Evolutionary conservation across 2,888 invertebrate species (phyloP).

Genomic region (Adineta ricciae): DNA sequence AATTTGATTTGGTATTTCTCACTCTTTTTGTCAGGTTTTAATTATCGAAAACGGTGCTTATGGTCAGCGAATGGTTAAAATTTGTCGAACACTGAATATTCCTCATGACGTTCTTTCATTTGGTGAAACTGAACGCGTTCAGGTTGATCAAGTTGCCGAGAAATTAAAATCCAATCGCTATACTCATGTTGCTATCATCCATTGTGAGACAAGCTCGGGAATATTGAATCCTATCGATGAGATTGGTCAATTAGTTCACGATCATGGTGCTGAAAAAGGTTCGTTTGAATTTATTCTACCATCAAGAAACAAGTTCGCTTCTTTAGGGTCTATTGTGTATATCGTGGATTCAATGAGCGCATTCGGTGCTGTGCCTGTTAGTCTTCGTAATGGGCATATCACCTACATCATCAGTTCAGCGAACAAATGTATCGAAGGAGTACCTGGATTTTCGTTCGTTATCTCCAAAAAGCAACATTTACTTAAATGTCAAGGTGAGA

Average conservation of each 20-base stretch:
- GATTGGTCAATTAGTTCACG: conserved; percentile 43
- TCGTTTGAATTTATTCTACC: neutral
- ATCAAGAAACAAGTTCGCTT: neutral
- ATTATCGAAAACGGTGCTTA: conserved; percentile 52
- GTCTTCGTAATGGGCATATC: conserved; percentile 41
- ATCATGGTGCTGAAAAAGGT: neutral
- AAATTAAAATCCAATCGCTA: conserved; percentile 41
- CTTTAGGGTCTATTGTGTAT: conserved; percentile 41
- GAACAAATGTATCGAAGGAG: conserved; percentile 54
- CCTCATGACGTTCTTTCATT: conserved; percentile 43
- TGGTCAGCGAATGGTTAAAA: conserved; percentile 49
- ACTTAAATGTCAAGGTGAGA: conserved; percentile 47
- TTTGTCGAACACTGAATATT: conserved; percentile 47
- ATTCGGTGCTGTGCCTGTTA: conserved; percentile 51
- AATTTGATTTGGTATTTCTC: too few species aligned
- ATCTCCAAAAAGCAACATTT: conserved; percentile 46
- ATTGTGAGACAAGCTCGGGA: conserved; percentile 53
- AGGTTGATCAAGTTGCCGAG: conserved; percentile 39
- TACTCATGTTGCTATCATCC: conserved; percentile 49
- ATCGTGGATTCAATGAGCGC: conserved; percentile 54
- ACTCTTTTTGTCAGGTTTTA: conserved; percentile 39
- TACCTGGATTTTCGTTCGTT: conserved; percentile 52
- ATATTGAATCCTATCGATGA: conserved; percentile 50
- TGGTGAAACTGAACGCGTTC: conserved; percentile 45
- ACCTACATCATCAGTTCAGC: conserved; percentile 53